Base-by-base conservation (phyloP, 2,888 invertebrate genomes). In the Drosophila heteroneura region DNA sequence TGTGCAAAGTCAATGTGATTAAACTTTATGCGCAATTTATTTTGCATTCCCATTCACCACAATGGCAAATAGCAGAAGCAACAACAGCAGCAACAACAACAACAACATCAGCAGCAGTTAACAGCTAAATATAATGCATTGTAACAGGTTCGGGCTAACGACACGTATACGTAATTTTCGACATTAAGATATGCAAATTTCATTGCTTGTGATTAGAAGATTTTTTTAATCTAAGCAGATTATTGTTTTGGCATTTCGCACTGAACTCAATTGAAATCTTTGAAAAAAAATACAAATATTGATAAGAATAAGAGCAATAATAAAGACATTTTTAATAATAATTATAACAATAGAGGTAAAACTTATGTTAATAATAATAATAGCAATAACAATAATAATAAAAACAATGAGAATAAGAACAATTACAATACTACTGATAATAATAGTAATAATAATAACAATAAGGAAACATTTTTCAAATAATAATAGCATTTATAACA, bases 21-120 rank as follows among this genome's bases (percentile, higher is more conserved):
- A 92, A 92, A 92, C 86, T 91, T 92, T 91, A 86, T 92, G 92
- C 92, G 91, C 92, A 92, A 89, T 92, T 92, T 91, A 91, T 92
- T 92, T 91, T 86, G 91, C 85, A 92, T 91, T 89, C 74, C 76
- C 86, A 91, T 89, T 90, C 87, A 76, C 62, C 66, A 76, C 67
- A 79, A 71, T 56, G 83, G 70, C 78, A 81, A 79, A 72, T 59
- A 86, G 70, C 77, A 79, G 57, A 49, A 79, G 51, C 69, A 81
- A 65, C 58, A 70, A 68, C 66, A 74, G 59, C 53, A 61, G 26
- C 54, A 49, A 35, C 14, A 35, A 35, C 33, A 79, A 52, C 58
- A 72, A 66, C 70, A 62, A 58, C 63, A 73, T 60, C 68, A 74
- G 59, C 47, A 61, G 26, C 54, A 49, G 37, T 32, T 30, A 59